Evolutionary conservation across 2,888 invertebrate species (phyloP), one percentile per base, ranked within the genome.

Genomic region (Hofmannophila pseudospretella): DNA sequence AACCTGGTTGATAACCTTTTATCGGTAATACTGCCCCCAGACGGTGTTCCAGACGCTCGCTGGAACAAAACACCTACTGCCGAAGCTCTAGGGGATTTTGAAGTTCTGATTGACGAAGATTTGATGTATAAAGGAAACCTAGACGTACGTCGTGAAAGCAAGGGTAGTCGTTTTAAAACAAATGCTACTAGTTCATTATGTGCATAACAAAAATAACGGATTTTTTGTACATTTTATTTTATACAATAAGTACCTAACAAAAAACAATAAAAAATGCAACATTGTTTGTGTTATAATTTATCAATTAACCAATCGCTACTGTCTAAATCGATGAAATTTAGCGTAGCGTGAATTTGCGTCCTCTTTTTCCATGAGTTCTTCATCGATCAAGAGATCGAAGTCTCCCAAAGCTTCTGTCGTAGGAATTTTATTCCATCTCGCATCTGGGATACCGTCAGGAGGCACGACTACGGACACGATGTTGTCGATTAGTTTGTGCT

Each of bases 401-500:
- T 95, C 94, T 2, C 94, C 94, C 47, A 95, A 77, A 2, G 92
- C 90, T 51, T 95, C 94, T 1, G 88, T 74, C 2, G 85, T 79
- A 3, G 95, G 94, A 30, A 92, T 90, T 79, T 96, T 96, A 71
- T 94, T 94, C 96, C 96, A 96, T 47, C 94, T 90, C 1, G 94
- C 94, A 61, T 98, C 96, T 32, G 97, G 97, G 35, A 94, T 86
- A 32, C 96, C 96, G 56, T 93, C 94, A 0, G 96, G 94, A 0
- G 97, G 97, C 7, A 97, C 82, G 0, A 98, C 95, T 19, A 97
- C 93, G 7, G 96, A 94, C 42, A 98, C 89, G 45, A 98, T 95
- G 68, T 97, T 97, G 67, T 97, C 97, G 49, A 98, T 94, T 33
- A 98, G 86, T 80, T 97, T 97, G 61, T 96, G 95, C 74, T 98